Conservation (phyloP, 2,113 vertebrate genomes). For the Dryoscopus gambensis region DNA sequence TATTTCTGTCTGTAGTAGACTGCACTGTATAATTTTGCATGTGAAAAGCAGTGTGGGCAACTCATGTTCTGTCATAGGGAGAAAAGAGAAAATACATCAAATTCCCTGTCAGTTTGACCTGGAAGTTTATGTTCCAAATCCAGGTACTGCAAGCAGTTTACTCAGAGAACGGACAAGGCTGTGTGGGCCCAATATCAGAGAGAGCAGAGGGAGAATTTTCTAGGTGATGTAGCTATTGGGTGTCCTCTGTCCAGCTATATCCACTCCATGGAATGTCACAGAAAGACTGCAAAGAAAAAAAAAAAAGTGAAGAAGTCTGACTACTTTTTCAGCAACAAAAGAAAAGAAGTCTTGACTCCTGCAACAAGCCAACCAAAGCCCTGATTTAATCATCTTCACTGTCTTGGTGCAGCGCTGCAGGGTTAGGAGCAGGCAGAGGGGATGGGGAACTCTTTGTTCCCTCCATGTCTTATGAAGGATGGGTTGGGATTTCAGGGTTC, state of each 20-base stretch:
- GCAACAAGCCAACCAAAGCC: neutral
- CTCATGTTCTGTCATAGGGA: neutral
- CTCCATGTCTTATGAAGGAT: fast-evolving
- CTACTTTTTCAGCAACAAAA: neutral
- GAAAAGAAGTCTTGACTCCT: neutral
- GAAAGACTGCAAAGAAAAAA: neutral
- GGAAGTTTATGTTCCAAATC: neutral
- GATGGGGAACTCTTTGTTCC: neutral
- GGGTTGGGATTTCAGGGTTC: neutral
- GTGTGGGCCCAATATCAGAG: neutral
- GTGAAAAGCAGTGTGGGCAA: neutral
- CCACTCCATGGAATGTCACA: neutral
- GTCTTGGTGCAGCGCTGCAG: neutral
- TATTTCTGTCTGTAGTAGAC: neutral
- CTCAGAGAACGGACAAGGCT: neutral
- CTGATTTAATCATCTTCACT: slow-evolving; percentile 32
- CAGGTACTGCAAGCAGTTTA: neutral
- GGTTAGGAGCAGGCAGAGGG: neutral
- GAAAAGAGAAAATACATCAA: neutral
- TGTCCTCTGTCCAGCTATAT: neutral
- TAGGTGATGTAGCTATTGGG: neutral
- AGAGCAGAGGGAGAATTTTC: neutral
- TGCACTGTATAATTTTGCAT: neutral
- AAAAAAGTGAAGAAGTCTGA: neutral
- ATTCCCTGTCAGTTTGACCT: neutral